Evolutionary conservation across 2,888 invertebrate genomes (phyloP).

Genomic region (Nysson spinosus): DNA sequence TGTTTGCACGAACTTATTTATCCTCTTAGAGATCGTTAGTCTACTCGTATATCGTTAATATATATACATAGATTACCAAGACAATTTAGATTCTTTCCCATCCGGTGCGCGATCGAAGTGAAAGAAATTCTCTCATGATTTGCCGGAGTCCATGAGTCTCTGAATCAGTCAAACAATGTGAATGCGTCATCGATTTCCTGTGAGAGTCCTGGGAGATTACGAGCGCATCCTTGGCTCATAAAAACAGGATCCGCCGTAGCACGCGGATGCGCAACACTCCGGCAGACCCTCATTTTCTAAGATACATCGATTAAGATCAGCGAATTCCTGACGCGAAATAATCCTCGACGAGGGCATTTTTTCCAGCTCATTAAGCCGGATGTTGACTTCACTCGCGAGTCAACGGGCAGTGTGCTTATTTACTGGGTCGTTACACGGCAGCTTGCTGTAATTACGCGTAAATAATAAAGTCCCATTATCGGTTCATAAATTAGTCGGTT

Average conservation of each 20-base stretch:
- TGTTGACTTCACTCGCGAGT: slow-evolving; percentile 14
- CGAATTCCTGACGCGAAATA: slow-evolving; percentile 35
- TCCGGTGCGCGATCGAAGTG: background rate
- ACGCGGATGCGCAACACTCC: slow-evolving; percentile 31
- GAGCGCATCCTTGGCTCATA: slow-evolving; percentile 25
- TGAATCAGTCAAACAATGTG: slow-evolving; percentile 50
- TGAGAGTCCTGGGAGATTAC: slow-evolving; percentile 24
- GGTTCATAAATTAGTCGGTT: slow-evolving; percentile 29
- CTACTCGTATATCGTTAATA: background rate
- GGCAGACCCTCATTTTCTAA: slow-evolving; percentile 9
- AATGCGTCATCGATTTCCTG: slow-evolving; percentile 40
- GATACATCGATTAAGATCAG: slow-evolving; percentile 46
- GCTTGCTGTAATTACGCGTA: slow-evolving; percentile 35
- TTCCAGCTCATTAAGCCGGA: slow-evolving; percentile 45
- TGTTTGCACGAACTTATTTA: background rate
- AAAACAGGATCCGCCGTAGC: slow-evolving; percentile 9
- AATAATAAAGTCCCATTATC: slow-evolving; percentile 48
- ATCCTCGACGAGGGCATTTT: slow-evolving; percentile 31
- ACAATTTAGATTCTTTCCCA: no score
- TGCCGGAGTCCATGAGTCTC: slow-evolving; percentile 17
- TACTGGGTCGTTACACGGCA: slow-evolving; percentile 19
- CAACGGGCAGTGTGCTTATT: slow-evolving; percentile 14
- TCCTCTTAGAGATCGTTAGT: background rate
- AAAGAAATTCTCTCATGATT: slow-evolving; percentile 8
- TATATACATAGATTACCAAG: no score